phyloP scores from a whole-genome alignment of 2,113 vertebrate species.

The Tiliqua scincoides region DNA sequence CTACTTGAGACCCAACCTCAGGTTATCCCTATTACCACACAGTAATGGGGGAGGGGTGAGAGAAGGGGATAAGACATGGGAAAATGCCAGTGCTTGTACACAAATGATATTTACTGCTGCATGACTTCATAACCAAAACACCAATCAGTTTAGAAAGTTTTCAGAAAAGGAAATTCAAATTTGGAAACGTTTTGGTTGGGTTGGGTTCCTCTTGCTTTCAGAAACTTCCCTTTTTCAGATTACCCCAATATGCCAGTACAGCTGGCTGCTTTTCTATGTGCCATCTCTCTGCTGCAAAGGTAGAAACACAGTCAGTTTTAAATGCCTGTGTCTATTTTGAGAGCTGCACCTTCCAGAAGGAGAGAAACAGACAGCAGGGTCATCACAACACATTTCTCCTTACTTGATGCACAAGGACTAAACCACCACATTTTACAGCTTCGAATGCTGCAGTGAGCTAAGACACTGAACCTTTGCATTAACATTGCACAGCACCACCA shows the following conservation, averaged over 20 bases:
- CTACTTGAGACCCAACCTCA: not conserved
- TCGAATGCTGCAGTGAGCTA: not conserved
- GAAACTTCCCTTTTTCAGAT: not conserved
- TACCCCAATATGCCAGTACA: not conserved
- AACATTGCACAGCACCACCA: not conserved
- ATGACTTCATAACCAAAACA: slow-evolving; percentile 13
- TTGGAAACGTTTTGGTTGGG: not conserved
- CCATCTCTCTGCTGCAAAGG: not conserved
- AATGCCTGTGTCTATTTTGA: not conserved
- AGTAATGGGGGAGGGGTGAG: not conserved
- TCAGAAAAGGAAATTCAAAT: not conserved
- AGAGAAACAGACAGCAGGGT: not conserved
- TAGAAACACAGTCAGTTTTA: not conserved
- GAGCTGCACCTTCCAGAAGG: not conserved
- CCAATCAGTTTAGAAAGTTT: not conserved
- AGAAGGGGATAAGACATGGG: slow-evolving; percentile 14
- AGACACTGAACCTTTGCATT: not conserved
- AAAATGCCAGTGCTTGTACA: not conserved
- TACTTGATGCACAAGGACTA: not conserved
- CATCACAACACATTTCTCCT: not conserved
- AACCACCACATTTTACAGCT: not conserved
- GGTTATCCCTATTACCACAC: not conserved
- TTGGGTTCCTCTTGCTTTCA: not conserved
- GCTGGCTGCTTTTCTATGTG: not conserved
- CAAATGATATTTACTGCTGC: not conserved